Percentiles rank a stretch among this genome's conserved stretches.
Conservation (phyloP, 2,797 vertebrate species). For the Myiotriccus ornatus region DNA sequence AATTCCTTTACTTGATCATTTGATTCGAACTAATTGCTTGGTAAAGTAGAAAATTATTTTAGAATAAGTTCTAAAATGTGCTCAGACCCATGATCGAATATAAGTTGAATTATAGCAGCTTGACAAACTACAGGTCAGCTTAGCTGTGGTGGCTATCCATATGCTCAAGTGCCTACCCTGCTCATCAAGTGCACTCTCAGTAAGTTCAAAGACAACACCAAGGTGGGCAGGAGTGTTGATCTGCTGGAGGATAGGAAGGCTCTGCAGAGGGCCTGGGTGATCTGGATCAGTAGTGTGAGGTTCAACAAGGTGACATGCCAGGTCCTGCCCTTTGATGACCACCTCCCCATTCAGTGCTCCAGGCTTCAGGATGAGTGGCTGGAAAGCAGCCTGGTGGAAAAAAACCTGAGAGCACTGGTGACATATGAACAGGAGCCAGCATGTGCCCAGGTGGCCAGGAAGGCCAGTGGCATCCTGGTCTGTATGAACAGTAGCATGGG, state of each 20-base stretch:
- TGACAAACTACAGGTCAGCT: neutral
- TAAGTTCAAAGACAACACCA: neutral
- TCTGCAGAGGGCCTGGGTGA: neutral
- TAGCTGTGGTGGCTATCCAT: neutral
- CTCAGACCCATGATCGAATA: neutral
- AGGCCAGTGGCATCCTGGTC: neutral
- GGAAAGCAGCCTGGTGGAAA: neutral
- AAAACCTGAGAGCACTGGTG: neutral
- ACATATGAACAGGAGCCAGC: neutral
- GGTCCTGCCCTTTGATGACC: neutral
- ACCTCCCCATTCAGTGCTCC: neutral
- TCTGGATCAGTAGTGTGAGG: neutral
- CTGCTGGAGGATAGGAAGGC: neutral
- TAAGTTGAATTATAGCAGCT: neutral
- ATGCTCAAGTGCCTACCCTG: fast-evolving
- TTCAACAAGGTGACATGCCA: neutral
- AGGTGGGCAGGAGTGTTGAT: neutral
- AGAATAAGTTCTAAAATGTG: neutral
- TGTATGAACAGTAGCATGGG: neutral
- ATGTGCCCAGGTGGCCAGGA: neutral
- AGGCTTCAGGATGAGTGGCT: neutral
- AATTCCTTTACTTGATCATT: neutral
- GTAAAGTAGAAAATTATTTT: neutral
- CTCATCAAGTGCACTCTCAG: neutral
- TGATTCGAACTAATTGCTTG: neutral